phyloP scores from a whole-genome alignment of 2,113 vertebrate species.

The Cyprinodon tularosa region DNA sequence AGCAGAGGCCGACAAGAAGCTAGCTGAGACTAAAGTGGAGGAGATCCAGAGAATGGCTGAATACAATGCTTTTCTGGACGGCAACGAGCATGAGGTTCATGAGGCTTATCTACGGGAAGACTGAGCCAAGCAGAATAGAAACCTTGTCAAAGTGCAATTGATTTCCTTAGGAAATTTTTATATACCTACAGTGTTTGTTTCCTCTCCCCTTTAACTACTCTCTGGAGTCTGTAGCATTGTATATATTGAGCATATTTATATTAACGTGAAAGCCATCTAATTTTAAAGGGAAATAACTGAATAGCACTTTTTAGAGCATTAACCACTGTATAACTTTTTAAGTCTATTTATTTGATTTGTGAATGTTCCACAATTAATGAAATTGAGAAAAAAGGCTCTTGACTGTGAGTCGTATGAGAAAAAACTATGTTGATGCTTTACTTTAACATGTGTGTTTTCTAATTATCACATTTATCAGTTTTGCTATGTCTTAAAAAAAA shows the following conservation, averaged over 20 bases:
- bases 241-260: not conserved
- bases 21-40: slow-evolving; percentile 90
- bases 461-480: not conserved
- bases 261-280: not conserved
- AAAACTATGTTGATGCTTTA: not conserved
- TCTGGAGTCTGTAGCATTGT: not conserved
- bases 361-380: not conserved
- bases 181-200: not conserved
- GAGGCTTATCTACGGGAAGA: slow-evolving; percentile 83
- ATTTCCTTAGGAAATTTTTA: not conserved
- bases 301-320: slow-evolving; percentile 1
- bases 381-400: not conserved
- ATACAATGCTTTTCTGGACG: slow-evolving; percentile 60
- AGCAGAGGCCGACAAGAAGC: slow-evolving; percentile 86
- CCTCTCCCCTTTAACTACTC: not conserved
- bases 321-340: slow-evolving; percentile 35
- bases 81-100: slow-evolving; percentile 67
- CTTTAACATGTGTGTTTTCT: slow-evolving; percentile 34
- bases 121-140: slow-evolving; percentile 41
- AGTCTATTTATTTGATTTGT: slow-evolving; percentile 57
- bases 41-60: slow-evolving; percentile 83
- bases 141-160: not conserved
- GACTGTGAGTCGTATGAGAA: not conserved
- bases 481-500: slow-evolving; percentile 4
- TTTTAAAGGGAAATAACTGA: not conserved